Conservation (phyloP, 1,140 invertebrate genomes). For the Saccostrea glomerata region DNA sequence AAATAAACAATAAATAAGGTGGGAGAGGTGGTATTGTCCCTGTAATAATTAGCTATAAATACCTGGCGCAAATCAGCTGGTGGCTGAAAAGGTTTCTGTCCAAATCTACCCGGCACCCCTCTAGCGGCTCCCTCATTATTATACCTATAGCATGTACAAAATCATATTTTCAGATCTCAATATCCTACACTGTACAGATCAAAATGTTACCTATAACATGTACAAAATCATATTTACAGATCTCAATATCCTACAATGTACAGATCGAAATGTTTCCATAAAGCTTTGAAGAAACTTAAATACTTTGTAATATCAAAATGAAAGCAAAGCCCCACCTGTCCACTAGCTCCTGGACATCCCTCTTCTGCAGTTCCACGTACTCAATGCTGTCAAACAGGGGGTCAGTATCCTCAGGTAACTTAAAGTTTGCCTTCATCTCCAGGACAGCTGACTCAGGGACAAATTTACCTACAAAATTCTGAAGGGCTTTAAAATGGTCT, state of each 20-base stretch:
- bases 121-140: slow-evolving; percentile 86
- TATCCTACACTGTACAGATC: neutral
- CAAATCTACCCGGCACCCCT: slow-evolving; percentile 10
- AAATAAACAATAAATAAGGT: neutral
- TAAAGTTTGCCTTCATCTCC: slow-evolving; percentile 94
- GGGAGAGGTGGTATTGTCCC: slow-evolving; percentile 32
- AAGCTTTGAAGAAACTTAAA: neutral
- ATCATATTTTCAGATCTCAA: neutral
- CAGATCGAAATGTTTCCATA: too few relatives aligned
- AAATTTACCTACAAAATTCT: slow-evolving; percentile 83
- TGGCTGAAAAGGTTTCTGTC: slow-evolving; percentile 61
- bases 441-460: slow-evolving; percentile 92
- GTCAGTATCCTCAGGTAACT: slow-evolving; percentile 83
- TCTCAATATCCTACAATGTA: neutral
- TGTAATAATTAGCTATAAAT: slow-evolving; percentile 33
- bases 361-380: slow-evolving; percentile 86
- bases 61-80: slow-evolving; percentile 65
- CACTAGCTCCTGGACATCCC: slow-evolving; percentile 86
- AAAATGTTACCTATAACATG: slow-evolving; percentile 79
- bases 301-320: neutral
- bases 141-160: slow-evolving; percentile 79
- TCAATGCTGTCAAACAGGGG: slow-evolving; percentile 87
- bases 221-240: slow-evolving; percentile 10
- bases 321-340: slow-evolving; percentile 78
- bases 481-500: neutral